Base-by-base conservation (phyloP, 1,140 invertebrate species). In the Pseudachorutes palmiensis region DNA sequence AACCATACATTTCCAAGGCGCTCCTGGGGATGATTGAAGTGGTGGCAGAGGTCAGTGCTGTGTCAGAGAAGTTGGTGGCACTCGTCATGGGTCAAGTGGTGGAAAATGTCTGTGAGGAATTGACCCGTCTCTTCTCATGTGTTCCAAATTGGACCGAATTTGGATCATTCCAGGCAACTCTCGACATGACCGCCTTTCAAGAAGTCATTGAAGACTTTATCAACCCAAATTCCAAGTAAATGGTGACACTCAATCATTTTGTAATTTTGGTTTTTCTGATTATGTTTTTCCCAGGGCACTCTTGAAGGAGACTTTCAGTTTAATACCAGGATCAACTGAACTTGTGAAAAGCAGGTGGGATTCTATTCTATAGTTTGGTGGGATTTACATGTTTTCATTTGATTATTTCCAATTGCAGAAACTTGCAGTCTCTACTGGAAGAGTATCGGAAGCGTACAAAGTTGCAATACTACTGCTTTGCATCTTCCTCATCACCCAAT, bases 1-100 rank as follows among this genome's bases (percentile, higher is more conserved):
- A 90, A 55, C 90, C 89, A 0, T 98, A 97, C 73, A 87, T 92
- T 0, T 94, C 97, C 78, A 92, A 97, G 80, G 91, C 91, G 65
- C 83, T 96, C 26, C 88, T 92, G 69, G 94, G 94, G 79, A 81
- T 97, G 58, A 92, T 96, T 31, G 88, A 88, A 66, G 48, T 68
- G 5, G 28, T 63, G 2, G 66, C 60, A 33, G 61, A 68, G 45
- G 65, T 61, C 45, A 66, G 32, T 19, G 83, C 86, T 51, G 87
- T 95, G 12, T 91, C 90, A 31, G 89, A 91, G 29, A 82, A 83
- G 33, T 80, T 94, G 73, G 80, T 92, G 30, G 79, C 84, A 5
- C 82, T 84, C 31, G 88, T 96, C 30, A 81, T 96, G 73, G 86
- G 85, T 24, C 88, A 91, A 75, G 90, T 97, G 65, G 87, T 94